Evolutionary conservation across 64 coral and sea anemone genomes (phyloP).

Genomic region (Acropora yongei): DNA sequence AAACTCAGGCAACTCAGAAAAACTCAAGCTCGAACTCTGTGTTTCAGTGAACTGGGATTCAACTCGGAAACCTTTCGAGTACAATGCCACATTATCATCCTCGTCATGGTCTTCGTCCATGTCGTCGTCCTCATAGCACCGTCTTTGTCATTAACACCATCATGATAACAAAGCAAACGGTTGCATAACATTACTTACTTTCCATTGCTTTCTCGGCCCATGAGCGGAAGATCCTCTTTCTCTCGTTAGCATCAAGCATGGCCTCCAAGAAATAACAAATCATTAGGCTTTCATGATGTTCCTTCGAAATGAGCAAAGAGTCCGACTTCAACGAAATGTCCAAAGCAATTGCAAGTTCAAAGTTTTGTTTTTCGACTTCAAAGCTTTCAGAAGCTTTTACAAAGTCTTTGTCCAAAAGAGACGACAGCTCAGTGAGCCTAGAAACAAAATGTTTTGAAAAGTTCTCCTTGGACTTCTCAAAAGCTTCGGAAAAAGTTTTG

Average conservation of each 20-base stretch:
- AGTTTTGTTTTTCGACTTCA: conserved; percentile 54
- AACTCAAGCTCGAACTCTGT: too few relatives aligned
- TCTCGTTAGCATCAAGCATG: conserved; percentile 10
- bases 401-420: conserved; percentile 40
- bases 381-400: conserved; percentile 15
- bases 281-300: conserved; percentile 18
- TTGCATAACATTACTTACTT: conserved; percentile 15
- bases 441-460: conserved; percentile 38
- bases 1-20: too few relatives aligned
- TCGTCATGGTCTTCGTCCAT: too few relatives aligned
- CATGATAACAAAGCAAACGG: too few relatives aligned
- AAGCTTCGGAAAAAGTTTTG: background rate
- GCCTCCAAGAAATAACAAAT: conserved; percentile 31
- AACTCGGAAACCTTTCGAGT: too few relatives aligned
- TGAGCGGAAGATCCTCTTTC: conserved; percentile 21
- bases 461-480: conserved; percentile 9
- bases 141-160: too few relatives aligned
- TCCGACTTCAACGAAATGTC: conserved; percentile 55
- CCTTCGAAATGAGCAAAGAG: conserved; percentile 19
- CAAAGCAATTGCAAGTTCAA: conserved; percentile 52
- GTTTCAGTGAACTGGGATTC: too few relatives aligned
- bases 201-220: conserved; percentile 30
- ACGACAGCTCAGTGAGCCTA: conserved; percentile 5
- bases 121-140: too few relatives aligned
- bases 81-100: too few relatives aligned